Evolutionary conservation across 2,888 invertebrate genomes (phyloP).

Genomic region (Melinaea menophilus): DNA sequence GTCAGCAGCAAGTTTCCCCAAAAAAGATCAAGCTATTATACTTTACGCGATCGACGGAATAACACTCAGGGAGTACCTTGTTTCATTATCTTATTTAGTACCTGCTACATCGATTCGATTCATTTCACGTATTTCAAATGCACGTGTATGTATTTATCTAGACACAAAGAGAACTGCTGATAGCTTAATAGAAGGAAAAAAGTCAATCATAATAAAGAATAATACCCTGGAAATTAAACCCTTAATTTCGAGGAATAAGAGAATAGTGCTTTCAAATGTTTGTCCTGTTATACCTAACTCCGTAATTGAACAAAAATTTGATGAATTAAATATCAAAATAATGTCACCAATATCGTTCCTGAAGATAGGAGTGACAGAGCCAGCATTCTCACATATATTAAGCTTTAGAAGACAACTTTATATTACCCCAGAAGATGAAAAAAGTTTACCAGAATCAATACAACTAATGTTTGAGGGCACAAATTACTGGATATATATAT

Average conservation of each 20-base stretch:
- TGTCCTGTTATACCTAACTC: slow-evolving; percentile 26
- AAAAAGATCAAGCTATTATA: slow-evolving; percentile 32
- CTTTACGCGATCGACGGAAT: slow-evolving; percentile 27
- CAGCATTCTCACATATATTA: too few species aligned
- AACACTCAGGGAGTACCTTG: slow-evolving; percentile 21
- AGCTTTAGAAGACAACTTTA: too few species aligned
- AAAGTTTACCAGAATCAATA: neutral
- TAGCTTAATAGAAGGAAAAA: too few species aligned
- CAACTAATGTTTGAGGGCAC: neutral
- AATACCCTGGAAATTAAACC: too few species aligned
- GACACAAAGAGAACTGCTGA: too few species aligned
- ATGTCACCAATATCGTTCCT: too few species aligned
- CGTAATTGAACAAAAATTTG: slow-evolving; percentile 19
- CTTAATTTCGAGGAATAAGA: slow-evolving; percentile 27
- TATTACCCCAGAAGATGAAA: neutral
- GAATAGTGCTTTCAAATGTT: slow-evolving; percentile 30
- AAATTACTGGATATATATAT: neutral
- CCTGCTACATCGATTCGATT: slow-evolving; percentile 14
- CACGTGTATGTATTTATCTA: too few species aligned
- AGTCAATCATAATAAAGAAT: too few species aligned
- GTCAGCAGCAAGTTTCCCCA: neutral
- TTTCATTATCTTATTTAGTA: slow-evolving; percentile 17
- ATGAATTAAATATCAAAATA: slow-evolving; percentile 1
- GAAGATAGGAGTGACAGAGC: too few species aligned
- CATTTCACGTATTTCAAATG: too few species aligned